Evolutionary conservation across 2,888 invertebrate species (phyloP).

Genomic region (Brenthis ino): DNA sequence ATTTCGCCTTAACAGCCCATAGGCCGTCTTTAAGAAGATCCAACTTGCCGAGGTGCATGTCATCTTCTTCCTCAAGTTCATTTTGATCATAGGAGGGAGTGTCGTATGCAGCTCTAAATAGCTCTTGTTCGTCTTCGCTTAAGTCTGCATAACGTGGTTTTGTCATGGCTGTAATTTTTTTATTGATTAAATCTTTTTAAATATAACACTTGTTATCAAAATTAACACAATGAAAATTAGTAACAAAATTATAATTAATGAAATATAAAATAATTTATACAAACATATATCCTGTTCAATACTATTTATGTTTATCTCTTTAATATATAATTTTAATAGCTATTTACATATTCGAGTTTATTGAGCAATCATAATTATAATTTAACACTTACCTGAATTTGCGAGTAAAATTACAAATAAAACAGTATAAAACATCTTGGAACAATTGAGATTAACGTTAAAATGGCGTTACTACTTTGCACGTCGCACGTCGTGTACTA

Average conservation of each 20-base stretch:
- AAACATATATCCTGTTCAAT: too few species aligned
- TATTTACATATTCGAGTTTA: neutral
- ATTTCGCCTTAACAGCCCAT: constrained; percentile 70
- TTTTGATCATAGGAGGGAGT: constrained; percentile 64
- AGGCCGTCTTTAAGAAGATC: constrained; percentile 70
- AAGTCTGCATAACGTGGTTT: constrained; percentile 62
- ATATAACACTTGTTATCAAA: neutral
- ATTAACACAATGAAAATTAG: neutral
- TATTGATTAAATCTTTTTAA: neutral
- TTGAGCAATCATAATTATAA: neutral
- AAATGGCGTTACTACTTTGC: neutral
- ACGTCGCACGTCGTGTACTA: neutral
- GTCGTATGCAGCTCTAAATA: constrained; percentile 70
- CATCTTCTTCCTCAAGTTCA: constrained; percentile 56
- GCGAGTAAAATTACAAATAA: constrained; percentile 4
- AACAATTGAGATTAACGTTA: neutral
- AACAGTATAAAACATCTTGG: constrained; percentile 2
- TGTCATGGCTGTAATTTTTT: constrained; percentile 48
- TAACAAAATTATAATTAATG: neutral
- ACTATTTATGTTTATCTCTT: too few species aligned
- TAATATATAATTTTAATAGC: neutral
- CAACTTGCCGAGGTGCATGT: constrained; percentile 58
- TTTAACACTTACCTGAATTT: constrained; percentile 11
- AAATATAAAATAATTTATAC: too few species aligned
- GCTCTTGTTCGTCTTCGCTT: constrained; percentile 67